Evolutionary conservation across 2,797 vertebrate species (phyloP), one percentile per base, ranked within the genome.

Genomic region (Craterocephalus amniculus): DNA sequence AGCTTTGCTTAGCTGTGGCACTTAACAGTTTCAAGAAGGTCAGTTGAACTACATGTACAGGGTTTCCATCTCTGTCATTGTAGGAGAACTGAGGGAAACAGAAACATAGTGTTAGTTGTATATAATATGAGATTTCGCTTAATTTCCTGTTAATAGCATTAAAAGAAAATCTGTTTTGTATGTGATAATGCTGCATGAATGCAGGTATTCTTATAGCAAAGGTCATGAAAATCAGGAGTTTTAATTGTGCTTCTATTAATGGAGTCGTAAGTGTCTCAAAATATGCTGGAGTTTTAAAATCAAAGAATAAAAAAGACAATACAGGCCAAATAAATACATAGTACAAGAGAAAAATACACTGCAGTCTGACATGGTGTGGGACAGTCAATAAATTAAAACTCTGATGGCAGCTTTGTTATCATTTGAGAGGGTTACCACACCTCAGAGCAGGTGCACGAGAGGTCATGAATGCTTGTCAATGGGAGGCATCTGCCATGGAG

Each of bases 11-110:
- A 60, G 95, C 96, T 0, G 90, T 82, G 70, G 96, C 96, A 0
- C 96, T 99, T 76, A 99, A 90, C 40, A 99, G 84, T 48, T 96
- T 96, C 68, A 99, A 92, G 93, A 99, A 99, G 75, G 95, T 97
- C 87, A 98, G 78, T 78, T 99, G 97, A 0, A 98, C 95, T 58
- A 96, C 93, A 1, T 92, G 94, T 2, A 99, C 93, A 0, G 95
- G 88, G n/a, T 87, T 92, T 31, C 95, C 96, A 0, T 96, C 95
- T 0, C 90, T 90, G 26, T 97, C 97, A 63, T 85, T 91, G 54
- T 98, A 99, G 73, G 94, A 94, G 87, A 99, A 97, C 97, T 99
- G 69, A 63, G 81, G 8, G 67, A 59, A 61, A 79, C 40, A 71
- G 11, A 71, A 2, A 72, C 10, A 67, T 0, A 11, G 8, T 32